Base-by-base conservation (phyloP, 2,888 invertebrate species). In the Saturnia japonica region DNA sequence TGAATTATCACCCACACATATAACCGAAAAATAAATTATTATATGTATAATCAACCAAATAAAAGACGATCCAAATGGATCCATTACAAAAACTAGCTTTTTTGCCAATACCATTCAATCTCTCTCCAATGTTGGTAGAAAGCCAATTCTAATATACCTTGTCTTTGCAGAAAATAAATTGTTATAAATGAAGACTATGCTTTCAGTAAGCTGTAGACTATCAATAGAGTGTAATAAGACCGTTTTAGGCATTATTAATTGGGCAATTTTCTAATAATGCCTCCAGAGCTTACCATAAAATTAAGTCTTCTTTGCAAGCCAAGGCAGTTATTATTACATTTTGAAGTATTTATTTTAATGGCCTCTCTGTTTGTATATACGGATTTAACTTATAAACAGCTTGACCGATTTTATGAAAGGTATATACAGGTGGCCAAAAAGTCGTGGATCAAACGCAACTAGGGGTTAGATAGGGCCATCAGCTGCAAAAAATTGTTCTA, bases 121-220 rank as follows among this genome's bases (percentile, higher is more conserved):
- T 78, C 80, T 78, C 74, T 40, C 79, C 75, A 77, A 77, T 82
- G 80, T 85, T 87, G 87, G 86, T 82, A 78, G 72, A 69, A 74
- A 80, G 88, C 87, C 87, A 87, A 86, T 82, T 83, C 83, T 84
- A 85, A 85, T 85, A 87, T 79, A 80, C 79, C 82, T 81, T 84
- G 81, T 84, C 79, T 81, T 76, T 79, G 79, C 81, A 80, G 81
- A 82, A 64, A 84, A 87, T 83, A 85, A 84, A 86, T 86, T 84
- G 84, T 80, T 80, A 80, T 67, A 70, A 70, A 70, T 70, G 54
- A 54, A 66, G 64, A 66, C 51, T 47, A 70, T 45, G 67, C 67
- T 70, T 54, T 64, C 16, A 64, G 16, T 64, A 40, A 64, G 64
- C 40, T 64, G 64, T 64, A 40, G 54, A 54, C 70, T 67, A 67